Base-by-base conservation (phyloP, 2,113 vertebrate species). In the Sinocyclocheilus maitianheensis region DNA sequence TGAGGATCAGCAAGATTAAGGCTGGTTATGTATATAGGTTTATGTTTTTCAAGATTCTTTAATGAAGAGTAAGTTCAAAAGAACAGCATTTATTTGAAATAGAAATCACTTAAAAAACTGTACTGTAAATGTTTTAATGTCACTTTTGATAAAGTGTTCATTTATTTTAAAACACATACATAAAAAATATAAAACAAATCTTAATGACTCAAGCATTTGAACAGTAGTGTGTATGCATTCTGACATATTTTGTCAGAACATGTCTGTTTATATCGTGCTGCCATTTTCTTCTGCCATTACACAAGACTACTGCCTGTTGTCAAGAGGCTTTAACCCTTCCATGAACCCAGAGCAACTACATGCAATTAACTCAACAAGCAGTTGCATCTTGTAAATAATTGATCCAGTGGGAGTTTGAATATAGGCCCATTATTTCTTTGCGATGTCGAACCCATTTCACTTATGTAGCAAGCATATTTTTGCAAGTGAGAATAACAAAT, bases 401-500 rank as follows among this genome's bases (percentile, higher is more conserved):
- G 81, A 83, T 83, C 72, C 34, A 34, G 6, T 51, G 63, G 76
- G 80, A 58, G 46, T 87, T 84, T 63, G 48, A 43, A 83, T 81
- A 83, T 48, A 74, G 69, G 77, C 69, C 55, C 69, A 87, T 85
- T 88, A 87, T 90, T 78, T 78, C 48, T 53, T 85, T 46, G 22
- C n/a, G 6, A 62, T 86, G 72, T 37, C 82, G 67, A 87, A 84
- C 81, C 65, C 79, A 86, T 91, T 93, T 90, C 65, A 89, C 84
- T 88, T 78, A 88, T 89, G 89, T 86, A 88, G 89, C 58, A 77
- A 79, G 89, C 87, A 85, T 89, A 90, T 87, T 67, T 90, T 88
- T 89, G 63, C 87, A 84, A 86, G 91, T 87, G 90, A 87, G 84
- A 89, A 89, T 87, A 89, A 91, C 90, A 90, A 88, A 90, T 90